Evolutionary conservation across 1,140 invertebrate species (phyloP).

Genomic region (Lepidotrigona ventralis): DNA sequence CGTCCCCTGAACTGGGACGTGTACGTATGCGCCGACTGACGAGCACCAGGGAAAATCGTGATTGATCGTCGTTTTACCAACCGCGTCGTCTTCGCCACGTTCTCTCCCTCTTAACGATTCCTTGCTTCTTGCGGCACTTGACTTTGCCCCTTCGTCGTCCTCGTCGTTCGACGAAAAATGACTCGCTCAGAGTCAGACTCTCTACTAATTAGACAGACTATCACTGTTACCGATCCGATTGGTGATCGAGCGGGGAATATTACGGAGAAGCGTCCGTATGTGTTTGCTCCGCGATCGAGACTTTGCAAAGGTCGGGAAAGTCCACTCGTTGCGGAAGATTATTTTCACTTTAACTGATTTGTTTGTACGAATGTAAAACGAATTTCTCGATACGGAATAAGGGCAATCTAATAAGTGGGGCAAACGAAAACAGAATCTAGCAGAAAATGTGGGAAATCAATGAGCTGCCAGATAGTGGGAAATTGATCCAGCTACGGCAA

Average conservation of each 20-base stretch:
- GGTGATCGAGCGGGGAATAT: not conserved
- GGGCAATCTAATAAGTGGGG: no score
- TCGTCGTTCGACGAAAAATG: conserved; percentile 28
- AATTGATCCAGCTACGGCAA: no score
- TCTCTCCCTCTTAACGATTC: conserved; percentile 41
- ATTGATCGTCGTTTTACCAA: conserved; percentile 58
- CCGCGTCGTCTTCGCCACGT: conserved; percentile 26
- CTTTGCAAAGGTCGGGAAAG: no score
- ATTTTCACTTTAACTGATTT: no score
- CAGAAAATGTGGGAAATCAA: no score
- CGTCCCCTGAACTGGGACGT: conserved; percentile 43
- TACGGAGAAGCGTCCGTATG: not conserved
- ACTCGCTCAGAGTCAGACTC: not conserved
- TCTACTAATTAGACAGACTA: not conserved
- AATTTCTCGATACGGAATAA: no score
- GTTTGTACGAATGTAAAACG: no score
- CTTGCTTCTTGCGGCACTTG: not conserved
- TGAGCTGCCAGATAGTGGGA: no score
- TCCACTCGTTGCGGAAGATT: no score
- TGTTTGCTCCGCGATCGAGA: no score
- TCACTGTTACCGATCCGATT: not conserved
- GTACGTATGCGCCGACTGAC: conserved; percentile 34
- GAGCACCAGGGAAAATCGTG: conserved; percentile 55
- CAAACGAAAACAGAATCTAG: no score
- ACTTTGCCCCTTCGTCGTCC: not conserved